These are phyloP conservation scores for Oostethus manadensis DNA, from an alignment of 2,113 vertebrate genomes.

Conservation along the genomic window DNA sequence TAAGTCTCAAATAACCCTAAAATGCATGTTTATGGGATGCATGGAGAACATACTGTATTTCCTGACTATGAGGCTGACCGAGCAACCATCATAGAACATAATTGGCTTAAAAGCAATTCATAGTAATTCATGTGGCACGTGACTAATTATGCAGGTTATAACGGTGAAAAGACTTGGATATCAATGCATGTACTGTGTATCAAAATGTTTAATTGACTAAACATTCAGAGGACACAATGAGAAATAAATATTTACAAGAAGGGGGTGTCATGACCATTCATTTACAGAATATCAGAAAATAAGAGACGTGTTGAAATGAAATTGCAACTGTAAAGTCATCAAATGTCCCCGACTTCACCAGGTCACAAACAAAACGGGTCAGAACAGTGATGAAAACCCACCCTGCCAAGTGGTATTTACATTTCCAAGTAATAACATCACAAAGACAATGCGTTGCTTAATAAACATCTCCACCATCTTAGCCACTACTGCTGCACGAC, in stretches of 20 bases:
- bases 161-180: no score
- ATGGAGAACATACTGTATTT: no score
- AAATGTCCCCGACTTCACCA: background rate
- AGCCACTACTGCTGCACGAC: conserved; percentile 68
- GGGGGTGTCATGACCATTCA: background rate
- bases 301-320: background rate
- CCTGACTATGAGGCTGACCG: no score
- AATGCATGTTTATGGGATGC: no score
- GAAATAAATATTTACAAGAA: conserved; percentile 46
- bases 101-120: no score
- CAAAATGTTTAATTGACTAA: conserved; percentile 55
- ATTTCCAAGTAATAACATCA: background rate
- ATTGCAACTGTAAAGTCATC: background rate
- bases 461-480: conserved; percentile 8
- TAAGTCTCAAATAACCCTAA: no score
- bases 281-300: background rate
- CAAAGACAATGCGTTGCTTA: background rate
- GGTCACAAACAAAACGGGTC: no score
- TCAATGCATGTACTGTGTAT: conserved; percentile 7
- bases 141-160: no score
- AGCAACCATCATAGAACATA: no score
- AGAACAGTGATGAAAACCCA: background rate
- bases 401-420: background rate
- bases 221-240: conserved; percentile 27
- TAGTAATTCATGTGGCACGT: no score